Evolutionary conservation across 92 coral and sea anemone genomes (phyloP).

Genomic region (Siderastrea radians): DNA sequence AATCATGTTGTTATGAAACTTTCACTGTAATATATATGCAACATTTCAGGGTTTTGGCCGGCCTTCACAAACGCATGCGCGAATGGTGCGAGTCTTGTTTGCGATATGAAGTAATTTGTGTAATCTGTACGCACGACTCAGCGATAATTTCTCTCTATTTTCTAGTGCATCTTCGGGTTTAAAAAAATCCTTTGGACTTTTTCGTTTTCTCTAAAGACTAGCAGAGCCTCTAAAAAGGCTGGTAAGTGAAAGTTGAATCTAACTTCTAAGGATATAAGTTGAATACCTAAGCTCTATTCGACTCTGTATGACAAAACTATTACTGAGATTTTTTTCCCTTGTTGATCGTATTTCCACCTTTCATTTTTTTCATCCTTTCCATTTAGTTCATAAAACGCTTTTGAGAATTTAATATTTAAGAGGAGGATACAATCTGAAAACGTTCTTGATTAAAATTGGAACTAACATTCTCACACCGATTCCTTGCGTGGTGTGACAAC

Average conservation of each 20-base stretch:
- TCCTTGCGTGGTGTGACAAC: background rate
- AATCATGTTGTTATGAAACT: background rate
- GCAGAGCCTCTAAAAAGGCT: background rate
- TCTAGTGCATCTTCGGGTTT: background rate
- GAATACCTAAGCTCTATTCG: slow-evolving; percentile 3
- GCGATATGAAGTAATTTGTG: background rate
- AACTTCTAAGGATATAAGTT: background rate
- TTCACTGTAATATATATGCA: background rate
- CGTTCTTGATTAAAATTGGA: background rate
- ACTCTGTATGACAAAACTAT: background rate
- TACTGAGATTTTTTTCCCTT: background rate
- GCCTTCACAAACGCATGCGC: slow-evolving; percentile 25
- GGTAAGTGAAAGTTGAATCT: background rate
- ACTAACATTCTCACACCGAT: background rate
- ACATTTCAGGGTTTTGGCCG: background rate
- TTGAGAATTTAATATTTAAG: background rate
- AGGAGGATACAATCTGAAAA: background rate
- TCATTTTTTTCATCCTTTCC: background rate
- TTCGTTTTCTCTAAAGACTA: background rate
- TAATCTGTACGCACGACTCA: background rate
- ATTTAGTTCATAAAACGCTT: background rate
- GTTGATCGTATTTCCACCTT: background rate
- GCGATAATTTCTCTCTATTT: background rate
- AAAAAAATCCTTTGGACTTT: background rate
- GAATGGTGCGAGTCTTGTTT: background rate